These are phyloP conservation scores for Acleris cristana DNA, from an alignment of 2,888 invertebrate genomes.

Conservation along the genomic window DNA sequence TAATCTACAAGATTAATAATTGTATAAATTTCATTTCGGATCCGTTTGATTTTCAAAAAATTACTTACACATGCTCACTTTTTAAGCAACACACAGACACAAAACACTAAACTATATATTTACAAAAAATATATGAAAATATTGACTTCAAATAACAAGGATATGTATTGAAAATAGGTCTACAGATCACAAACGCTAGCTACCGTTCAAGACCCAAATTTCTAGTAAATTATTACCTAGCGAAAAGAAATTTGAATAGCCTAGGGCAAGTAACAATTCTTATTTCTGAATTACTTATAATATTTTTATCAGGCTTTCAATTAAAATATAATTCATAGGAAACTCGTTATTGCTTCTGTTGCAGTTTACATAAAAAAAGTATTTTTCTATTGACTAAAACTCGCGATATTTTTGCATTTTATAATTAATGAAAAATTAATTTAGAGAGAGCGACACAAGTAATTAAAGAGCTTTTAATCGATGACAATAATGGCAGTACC, in stretches of 20 bases:
- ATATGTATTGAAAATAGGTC: conserved; percentile 39
- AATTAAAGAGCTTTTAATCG: neutral
- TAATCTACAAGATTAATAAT: too few species aligned
- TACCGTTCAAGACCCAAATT: conserved; percentile 16
- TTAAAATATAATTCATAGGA: too few species aligned
- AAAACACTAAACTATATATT: conserved; percentile 32
- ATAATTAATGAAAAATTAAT: too few species aligned
- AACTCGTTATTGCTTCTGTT: neutral
- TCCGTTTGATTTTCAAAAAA: neutral
- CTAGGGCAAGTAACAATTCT: neutral
- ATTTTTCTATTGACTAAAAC: too few species aligned
- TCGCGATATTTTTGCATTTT: too few species aligned
- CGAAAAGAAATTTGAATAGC: conserved; percentile 3
- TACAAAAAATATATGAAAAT: conserved; percentile 38
- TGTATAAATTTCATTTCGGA: too few species aligned
- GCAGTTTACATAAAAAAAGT: neutral
- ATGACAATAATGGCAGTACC: neutral
- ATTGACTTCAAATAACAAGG: conserved; percentile 36
- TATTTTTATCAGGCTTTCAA: too few species aligned
- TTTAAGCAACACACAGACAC: conserved; percentile 24
- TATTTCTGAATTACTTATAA: too few species aligned
- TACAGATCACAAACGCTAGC: conserved; percentile 17
- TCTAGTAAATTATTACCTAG: conserved; percentile 12
- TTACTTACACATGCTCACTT: conserved; percentile 17
- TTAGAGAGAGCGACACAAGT: conserved; percentile 4